Percentiles rank a stretch among this genome's conserved stretches.
Conservation (phyloP, 2,888 invertebrate species). For the Baronia brevicornis region DNA sequence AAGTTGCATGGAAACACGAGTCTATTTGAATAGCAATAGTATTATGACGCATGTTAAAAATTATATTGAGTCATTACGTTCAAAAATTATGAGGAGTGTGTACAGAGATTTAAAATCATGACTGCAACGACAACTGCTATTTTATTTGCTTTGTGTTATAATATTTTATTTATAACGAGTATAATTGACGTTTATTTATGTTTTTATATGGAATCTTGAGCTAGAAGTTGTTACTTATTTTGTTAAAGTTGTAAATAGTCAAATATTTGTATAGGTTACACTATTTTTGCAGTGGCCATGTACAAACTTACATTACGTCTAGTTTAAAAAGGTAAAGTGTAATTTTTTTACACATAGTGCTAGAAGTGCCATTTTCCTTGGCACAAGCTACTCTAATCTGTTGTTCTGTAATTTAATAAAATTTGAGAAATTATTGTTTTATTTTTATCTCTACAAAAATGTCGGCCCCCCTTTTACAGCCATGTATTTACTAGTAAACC, state of each 20-base stretch:
- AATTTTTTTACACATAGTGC: constrained; percentile 59
- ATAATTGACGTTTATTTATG: neutral
- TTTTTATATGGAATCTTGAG: constrained; percentile 18
- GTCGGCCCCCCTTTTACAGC: no score
- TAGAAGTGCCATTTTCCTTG: constrained; percentile 56
- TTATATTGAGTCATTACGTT: no score
- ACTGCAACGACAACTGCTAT: no score
- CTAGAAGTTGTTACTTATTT: constrained; percentile 32
- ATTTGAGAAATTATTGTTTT: constrained; percentile 26
- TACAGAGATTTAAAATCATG: no score
- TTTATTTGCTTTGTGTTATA: constrained; percentile 1
- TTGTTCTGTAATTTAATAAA: constrained; percentile 58
- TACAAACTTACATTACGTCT: constrained; percentile 42
- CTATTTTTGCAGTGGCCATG: constrained; percentile 40
- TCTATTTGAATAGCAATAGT: no score
- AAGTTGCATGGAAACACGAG: no score
- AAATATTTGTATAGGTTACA: constrained; percentile 27
- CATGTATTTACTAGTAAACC: no score
- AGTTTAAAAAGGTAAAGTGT: no score
- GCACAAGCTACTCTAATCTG: constrained; percentile 52
- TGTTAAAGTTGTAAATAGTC: constrained; percentile 34
- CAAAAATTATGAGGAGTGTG: no score
- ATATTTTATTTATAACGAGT: no score
- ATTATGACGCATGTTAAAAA: no score
- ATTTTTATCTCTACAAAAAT: constrained; percentile 11